These are phyloP conservation scores for Avahi laniger DNA, from an alignment of 2,797 vertebrate species.

Conservation along the genomic window DNA sequence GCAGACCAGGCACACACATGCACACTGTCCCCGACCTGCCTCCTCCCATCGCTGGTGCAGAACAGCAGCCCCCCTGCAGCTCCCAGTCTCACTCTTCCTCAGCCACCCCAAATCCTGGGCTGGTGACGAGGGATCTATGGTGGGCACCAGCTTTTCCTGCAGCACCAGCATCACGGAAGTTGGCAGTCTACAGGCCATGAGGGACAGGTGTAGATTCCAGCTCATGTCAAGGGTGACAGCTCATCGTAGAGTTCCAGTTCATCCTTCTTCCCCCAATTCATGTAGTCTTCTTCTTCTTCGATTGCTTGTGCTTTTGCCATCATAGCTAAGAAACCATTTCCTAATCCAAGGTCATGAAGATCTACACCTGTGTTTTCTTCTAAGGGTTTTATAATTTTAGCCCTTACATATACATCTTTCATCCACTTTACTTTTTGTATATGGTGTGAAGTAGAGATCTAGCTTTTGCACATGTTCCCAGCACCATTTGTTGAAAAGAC, in stretches of 20 bases:
- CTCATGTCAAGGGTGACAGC: background rate
- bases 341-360: background rate
- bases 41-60: background rate
- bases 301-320: background rate
- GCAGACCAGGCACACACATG: too few species aligned
- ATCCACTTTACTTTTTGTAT: background rate
- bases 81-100: background rate
- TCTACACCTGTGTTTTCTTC: background rate
- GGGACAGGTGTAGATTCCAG: background rate
- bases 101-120: background rate
- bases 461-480: background rate
- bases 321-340: background rate
- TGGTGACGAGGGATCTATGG: background rate
- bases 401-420: background rate
- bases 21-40: fast-evolving
- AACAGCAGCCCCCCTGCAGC: background rate
- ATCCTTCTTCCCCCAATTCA: background rate
- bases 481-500: background rate
- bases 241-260: background rate
- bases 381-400: background rate
- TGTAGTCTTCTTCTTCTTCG: background rate
- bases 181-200: background rate
- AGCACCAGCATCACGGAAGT: background rate
- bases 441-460: background rate
- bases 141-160: background rate